Evolutionary conservation across 2,888 invertebrate genomes (phyloP), one percentile per base, ranked within the genome.

Genomic region (Acrocyrtus sp.): DNA sequence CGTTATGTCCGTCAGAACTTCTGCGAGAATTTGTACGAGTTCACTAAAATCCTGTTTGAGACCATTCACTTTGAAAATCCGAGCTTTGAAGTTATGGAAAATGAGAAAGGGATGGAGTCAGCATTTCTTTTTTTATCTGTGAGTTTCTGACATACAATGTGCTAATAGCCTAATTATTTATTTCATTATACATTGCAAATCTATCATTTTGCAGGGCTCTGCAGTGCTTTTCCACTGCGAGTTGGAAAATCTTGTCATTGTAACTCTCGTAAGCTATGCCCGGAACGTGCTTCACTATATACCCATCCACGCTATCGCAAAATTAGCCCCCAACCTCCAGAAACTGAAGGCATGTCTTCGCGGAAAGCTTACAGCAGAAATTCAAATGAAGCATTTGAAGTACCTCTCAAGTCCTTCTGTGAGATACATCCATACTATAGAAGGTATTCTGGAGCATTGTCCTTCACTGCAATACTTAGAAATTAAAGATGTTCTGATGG

Each of bases 401-500:
- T 66, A 74, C 10, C 50, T 78, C 0, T 58, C 69, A 2, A 45
- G 21, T 3, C 68, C 72, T 6, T 47, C 75, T 10, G 50, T 77
- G 3, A 29, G 61, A 22, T 62, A 41, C n/a, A 29, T 66, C 15
- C 58, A 62, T 0, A 74, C 75, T 0, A 10, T 78, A 6, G 24
- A 48, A 50, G 74, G 72, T 19, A 29, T 78, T 5, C 6, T 77
- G 15, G 51, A 66, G 24, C 51, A 50, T 22, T 78, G 75, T 56
- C 68, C 62, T 21, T 48, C 53, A n/a, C 65, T 78, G 22, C 43
- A 75, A 34, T 78, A 78, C 39, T 39, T 78, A n/a, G 78, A 78
- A 70, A 60, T 77, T 0, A 29, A 65, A 4, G 78, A 75, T 58
- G 41, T 78, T 26, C 54, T 66, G 1, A 27, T 43, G 10, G 29